phyloP scores from a whole-genome alignment of 2,888 invertebrate genomes.

The Apodemia duryi region DNA sequence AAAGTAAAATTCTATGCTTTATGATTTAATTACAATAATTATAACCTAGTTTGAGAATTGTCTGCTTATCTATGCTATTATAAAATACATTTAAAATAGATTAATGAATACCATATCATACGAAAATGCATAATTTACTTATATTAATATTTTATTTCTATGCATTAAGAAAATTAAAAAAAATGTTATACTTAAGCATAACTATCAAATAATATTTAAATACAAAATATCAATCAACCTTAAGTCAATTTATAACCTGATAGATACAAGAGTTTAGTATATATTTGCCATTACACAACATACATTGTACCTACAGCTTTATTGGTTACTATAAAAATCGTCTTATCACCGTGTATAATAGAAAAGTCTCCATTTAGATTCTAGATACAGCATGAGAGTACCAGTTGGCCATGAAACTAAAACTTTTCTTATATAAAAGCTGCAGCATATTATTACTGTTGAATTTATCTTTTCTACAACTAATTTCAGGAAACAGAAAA shows the following conservation, averaged over 20 bases:
- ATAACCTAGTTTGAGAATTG: neutral
- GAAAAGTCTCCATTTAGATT: neutral
- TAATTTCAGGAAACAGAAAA: too few relatives aligned
- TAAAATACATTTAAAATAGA: constrained; percentile 10
- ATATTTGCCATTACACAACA: neutral
- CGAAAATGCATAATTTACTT: constrained; percentile 10
- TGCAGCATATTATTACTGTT: neutral
- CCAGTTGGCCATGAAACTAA: neutral
- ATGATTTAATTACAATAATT: constrained; percentile 5
- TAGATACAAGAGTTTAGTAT: neutral
- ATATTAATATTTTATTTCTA: neutral
- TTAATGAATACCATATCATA: neutral
- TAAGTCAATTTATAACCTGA: neutral
- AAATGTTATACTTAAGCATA: constrained; percentile 1
- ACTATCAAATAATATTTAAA: neutral
- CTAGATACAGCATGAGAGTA: neutral
- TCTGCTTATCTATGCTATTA: neutral
- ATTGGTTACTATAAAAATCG: neutral
- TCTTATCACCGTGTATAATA: neutral
- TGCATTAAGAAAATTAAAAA: constrained; percentile 8
- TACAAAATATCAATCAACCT: neutral
- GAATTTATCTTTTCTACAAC: neutral
- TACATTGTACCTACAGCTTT: neutral
- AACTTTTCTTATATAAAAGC: neutral
- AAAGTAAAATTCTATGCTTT: neutral